Conservation (phyloP, 1,140 invertebrate genomes). For the Drosophila melanogaster region Release_6_plus_ISO1_MT NT_033779.5:17332501-17333000, state of each 20-base stretch:
- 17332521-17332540: conserved; percentile 54
- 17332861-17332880: neutral
- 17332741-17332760: conserved; percentile 30
- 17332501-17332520: conserved; percentile 42
- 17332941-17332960: neutral
- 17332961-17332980: too few relatives aligned
- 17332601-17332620: conserved; percentile 78
- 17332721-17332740: conserved; percentile 36
- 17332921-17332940: neutral
- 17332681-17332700: conserved; percentile 80
- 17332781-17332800: conserved; percentile 2
- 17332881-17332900: neutral
- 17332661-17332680: conserved; percentile 80
- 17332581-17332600: conserved; percentile 37
- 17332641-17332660: conserved; percentile 74
- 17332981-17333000: too few relatives aligned
- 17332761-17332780: conserved; percentile 12
- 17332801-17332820: conserved; percentile 6
- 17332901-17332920: neutral
- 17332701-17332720: conserved; percentile 43
- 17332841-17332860: neutral
- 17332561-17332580: conserved; percentile 1
- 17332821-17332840: conserved; percentile 11
- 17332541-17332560: conserved; percentile 51
- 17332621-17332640: conserved; percentile 24